These are phyloP conservation scores for Gastrophysa polygoni DNA, from an alignment of 2,888 invertebrate genomes.

Conservation along the genomic window DNA sequence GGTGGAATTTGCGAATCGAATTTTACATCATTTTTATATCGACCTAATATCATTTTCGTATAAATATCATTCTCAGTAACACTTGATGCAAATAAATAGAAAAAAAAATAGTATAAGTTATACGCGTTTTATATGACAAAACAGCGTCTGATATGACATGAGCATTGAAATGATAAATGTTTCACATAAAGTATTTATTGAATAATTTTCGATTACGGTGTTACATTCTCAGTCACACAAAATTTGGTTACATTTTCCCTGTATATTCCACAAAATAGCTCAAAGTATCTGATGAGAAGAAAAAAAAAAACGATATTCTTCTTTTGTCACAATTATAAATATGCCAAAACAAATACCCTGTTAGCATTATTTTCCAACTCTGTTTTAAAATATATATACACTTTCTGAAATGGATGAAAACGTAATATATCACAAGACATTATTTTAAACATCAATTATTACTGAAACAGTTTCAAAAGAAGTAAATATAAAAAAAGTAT, in stretches of 20 bases:
- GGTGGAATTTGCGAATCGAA: too few relatives aligned
- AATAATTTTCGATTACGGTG: constrained; percentile 28
- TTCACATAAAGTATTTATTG: constrained; percentile 6
- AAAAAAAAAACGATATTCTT: constrained; percentile 28
- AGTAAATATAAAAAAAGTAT: constrained; percentile 28
- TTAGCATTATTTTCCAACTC: constrained; percentile 29
- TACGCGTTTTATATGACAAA: too few relatives aligned
- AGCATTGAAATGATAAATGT: not conserved
- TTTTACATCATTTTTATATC: too few relatives aligned
- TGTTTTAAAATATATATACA: constrained; percentile 27
- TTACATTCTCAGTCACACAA: constrained; percentile 41
- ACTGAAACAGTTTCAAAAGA: constrained; percentile 23
- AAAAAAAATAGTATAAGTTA: too few relatives aligned
- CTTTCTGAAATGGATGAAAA: constrained; percentile 23
- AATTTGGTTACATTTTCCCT: constrained; percentile 48
- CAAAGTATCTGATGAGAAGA: constrained; percentile 28
- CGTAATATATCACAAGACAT: constrained; percentile 28
- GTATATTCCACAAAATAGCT: constrained; percentile 49
- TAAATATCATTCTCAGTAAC: too few relatives aligned
- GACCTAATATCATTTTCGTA: too few relatives aligned
- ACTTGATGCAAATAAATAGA: too few relatives aligned
- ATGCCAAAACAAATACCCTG: constrained; percentile 39
- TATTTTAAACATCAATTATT: constrained; percentile 10
- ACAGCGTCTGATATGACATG: not conserved
- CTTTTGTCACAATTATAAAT: constrained; percentile 27